These are phyloP conservation scores for Drosophila simulans DNA, from an alignment of 1,140 invertebrate species.

Conservation along the genomic window DNA sequence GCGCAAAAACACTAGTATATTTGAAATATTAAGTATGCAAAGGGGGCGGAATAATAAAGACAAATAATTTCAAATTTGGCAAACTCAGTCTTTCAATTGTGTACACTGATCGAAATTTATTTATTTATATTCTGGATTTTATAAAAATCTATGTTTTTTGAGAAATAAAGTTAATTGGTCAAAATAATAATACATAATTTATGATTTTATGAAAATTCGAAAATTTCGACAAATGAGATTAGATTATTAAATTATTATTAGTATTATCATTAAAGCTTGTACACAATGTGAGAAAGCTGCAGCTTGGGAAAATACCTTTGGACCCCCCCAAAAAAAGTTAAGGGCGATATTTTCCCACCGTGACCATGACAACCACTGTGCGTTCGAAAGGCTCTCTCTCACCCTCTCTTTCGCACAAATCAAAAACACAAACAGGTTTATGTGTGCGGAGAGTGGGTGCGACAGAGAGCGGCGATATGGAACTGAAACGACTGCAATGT, in stretches of 20 bases:
- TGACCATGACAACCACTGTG: conserved; percentile 58
- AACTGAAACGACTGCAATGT: conserved; percentile 31
- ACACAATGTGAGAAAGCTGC: not conserved
- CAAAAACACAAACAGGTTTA: conserved; percentile 74
- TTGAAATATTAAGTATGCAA: conserved; percentile 6
- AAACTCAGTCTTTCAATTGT: not conserved
- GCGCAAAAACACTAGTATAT: conserved; percentile 18
- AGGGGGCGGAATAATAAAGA: not conserved
- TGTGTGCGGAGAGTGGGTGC: conserved; percentile 14
- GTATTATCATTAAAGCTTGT: too few relatives aligned
- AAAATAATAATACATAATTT: too few relatives aligned
- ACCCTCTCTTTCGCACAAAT: conserved; percentile 20
- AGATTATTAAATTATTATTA: too few relatives aligned
- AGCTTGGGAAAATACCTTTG: not conserved
- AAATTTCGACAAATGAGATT: too few relatives aligned
- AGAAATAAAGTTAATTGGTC: too few relatives aligned
- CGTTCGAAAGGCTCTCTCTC: conserved; percentile 42
- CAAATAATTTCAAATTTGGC: not conserved
- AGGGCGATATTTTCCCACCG: not conserved
- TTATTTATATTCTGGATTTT: too few relatives aligned
- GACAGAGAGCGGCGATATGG: conserved; percentile 9
- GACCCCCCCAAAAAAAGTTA: not conserved
- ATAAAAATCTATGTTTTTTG: too few relatives aligned
- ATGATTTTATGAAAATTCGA: too few relatives aligned
- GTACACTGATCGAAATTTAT: not conserved